Evolutionary conservation across 1,140 invertebrate species (phyloP), one percentile per base, ranked within the genome.

Genomic region (Andrena cerasifolii): DNA sequence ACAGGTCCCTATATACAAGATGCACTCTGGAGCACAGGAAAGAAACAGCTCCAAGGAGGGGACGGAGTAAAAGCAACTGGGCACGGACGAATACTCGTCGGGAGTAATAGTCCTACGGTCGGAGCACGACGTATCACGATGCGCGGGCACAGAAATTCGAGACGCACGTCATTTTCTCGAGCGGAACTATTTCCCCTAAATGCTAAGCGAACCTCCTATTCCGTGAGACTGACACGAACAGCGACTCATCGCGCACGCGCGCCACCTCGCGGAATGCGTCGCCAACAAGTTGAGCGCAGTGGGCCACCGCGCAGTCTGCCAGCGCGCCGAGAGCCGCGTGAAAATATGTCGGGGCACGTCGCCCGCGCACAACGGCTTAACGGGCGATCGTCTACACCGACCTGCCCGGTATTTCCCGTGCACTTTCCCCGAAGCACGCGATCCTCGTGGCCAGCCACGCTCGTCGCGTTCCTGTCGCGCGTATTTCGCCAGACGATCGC

Each of bases 131-230:
- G 62, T 94, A 94, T 94, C 93, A 94, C 93, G 94, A 94, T 90
- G 88, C 90, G 92, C 91, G 92, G 86, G 90, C 91, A 93, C 92
- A 93, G 92, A 93, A 93, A 93, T 93, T 92, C 90, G 93, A 93
- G 89, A 84, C 91, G 93, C 92, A 92, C 93, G 93, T 94, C 93
- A 94, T 94, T 93, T 94, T 93, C 92, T 90, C 79, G 36, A 86
- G 83, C 91, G 91, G 58, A 92, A 91, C 92, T 90, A 82, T 78
- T 54, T 76, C 80, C 28, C 68, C 76, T 73, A 82, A 74, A 83
- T 91, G 92, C 90, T 91, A 91, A 90, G 86, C 89, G 86, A 88
- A 89, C 89, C 92, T 84, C 84, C 76, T 76, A 85, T 86, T 87
- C 76, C 87, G 87, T 79, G 68, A 86, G 85, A 90, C 89, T 89